Evolutionary conservation across 2,797 vertebrate genomes (phyloP), one percentile per base, ranked within the genome.

Genomic region (Dendrocincla tyrannina): DNA sequence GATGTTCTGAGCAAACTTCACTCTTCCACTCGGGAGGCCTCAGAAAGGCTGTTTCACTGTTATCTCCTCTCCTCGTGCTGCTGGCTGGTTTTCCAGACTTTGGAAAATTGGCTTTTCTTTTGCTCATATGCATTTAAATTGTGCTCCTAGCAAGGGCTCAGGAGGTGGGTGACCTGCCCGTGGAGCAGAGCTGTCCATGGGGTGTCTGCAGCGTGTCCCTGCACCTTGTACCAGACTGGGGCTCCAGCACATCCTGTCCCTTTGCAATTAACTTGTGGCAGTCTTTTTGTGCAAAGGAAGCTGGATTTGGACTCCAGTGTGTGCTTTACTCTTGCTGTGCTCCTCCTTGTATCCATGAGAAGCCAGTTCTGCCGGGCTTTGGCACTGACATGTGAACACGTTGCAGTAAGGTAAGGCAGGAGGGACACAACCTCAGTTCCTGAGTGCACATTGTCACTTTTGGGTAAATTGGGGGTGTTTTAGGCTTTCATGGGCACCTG

Each of bases 181-280:
- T 4, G 25, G 80, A 91, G 87, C 30, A 0, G 13, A 81, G 66
- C 47, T 11, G 0, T 25, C 4, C 27, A 0, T 0, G 0, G 37
- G 1, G 0, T 15, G 52, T 5, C 8, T 13, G 23, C 42, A 10
- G 67, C 17, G 0, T 44, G 77, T 35, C 80, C 56, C 84, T 53
- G 60, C 66, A 9, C 2, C 0, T 7, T 37, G 85, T n/a, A 2
- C 53, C 62, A 24, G 46, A 1, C 58, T 50, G 70, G 35, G 41
- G 73, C 62, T 92, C 80, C 84, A n/a, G 41, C 81, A 23, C 33
- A 1, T n/a, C 53, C 87, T 72, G 30, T 53, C 78, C 80, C 64
- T 37, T 35, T 9, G 16, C 5, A 75, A 56, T 41, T 13, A 32
- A 46, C 19, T 2, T 2, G 9, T 30, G 46, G 18, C 67, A 59